Conservation (phyloP, 92 coral and sea anemone species). For the Palythoa grandis region DNA sequence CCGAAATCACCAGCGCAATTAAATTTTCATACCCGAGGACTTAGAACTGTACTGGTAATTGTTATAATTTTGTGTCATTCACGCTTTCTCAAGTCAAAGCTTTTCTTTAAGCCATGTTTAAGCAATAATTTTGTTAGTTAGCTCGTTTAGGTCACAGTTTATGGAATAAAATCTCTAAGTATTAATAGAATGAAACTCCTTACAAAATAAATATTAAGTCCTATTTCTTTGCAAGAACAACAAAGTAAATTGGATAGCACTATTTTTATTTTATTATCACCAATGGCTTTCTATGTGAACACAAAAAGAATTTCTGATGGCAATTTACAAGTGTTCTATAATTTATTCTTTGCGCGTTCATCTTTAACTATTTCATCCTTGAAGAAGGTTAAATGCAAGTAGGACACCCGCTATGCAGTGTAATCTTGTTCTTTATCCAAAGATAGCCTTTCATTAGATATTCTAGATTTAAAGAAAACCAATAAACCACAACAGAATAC, state of each 20-base stretch:
- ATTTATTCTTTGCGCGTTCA: neutral
- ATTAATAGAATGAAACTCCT: neutral
- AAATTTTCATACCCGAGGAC: neutral
- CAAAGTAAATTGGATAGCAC: neutral
- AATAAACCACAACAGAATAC: constrained; percentile 25
- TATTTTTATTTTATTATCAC: constrained; percentile 4
- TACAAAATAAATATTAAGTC: neutral
- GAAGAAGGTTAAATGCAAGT: neutral
- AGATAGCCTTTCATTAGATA: constrained; percentile 21
- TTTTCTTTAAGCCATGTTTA: neutral
- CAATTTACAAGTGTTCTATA: neutral
- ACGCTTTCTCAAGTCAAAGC: neutral
- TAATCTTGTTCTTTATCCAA: neutral
- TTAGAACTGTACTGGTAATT: neutral
- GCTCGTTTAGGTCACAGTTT: neutral
- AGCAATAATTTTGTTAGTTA: neutral
- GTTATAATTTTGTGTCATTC: neutral
- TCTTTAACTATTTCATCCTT: neutral
- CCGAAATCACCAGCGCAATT: neutral
- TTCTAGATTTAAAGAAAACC: constrained; percentile 15
- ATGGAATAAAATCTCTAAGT: neutral
- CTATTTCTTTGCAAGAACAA: neutral
- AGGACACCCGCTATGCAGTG: neutral
- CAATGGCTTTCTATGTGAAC: neutral
- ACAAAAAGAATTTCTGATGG: neutral